Evolutionary conservation across 1,140 invertebrate genomes (phyloP).

Genomic region (Cherax destructor): DNA sequence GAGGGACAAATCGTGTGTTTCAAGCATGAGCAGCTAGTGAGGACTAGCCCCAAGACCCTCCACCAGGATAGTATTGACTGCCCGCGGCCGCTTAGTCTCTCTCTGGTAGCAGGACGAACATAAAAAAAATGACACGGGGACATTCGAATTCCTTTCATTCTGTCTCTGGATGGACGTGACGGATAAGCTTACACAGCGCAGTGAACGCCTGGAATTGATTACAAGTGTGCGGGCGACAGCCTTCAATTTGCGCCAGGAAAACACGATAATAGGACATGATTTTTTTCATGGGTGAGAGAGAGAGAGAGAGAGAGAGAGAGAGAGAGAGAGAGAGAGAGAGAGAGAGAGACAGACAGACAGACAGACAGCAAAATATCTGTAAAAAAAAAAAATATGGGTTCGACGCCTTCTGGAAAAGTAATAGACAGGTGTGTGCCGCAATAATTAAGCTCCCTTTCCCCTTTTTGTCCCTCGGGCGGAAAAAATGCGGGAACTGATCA

Average conservation of each 20-base stretch:
- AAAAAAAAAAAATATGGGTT: too few species aligned
- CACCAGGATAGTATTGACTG: background rate
- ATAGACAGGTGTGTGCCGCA: too few species aligned
- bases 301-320: background rate
- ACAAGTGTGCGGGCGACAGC: background rate
- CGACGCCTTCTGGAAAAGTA: too few species aligned
- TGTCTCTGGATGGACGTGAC: background rate
- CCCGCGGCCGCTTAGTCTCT: background rate
- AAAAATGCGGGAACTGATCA: too few species aligned
- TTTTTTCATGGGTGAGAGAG: background rate
- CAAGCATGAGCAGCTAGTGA: background rate
- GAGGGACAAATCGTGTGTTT: background rate
- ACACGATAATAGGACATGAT: background rate
- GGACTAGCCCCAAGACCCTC: background rate
- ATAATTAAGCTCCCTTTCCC: too few species aligned
- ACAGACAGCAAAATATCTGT: background rate
- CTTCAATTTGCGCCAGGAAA: background rate
- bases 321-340: constrained; percentile 2
- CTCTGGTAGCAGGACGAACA: background rate
- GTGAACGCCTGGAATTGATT: constrained; percentile 1
- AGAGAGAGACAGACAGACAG: background rate
- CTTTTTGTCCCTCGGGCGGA: too few species aligned
- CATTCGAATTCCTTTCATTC: constrained; percentile 8
- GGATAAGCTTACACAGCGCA: background rate
- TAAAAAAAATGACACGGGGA: background rate